Conservation (phyloP, 2,797 vertebrate species). For the Chanos chanos region DNA sequence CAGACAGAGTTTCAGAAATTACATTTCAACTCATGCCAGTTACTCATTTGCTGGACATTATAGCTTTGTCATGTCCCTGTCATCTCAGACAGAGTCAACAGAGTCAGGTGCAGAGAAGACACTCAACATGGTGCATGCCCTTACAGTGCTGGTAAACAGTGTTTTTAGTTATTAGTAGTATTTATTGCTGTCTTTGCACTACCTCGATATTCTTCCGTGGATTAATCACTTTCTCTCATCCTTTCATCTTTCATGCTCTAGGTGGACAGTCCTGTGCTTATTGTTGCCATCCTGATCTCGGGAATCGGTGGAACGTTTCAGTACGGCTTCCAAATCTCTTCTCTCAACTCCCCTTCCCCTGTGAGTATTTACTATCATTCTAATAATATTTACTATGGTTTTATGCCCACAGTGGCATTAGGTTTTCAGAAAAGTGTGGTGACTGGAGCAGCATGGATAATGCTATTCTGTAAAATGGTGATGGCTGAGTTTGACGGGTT, state of each 20-base stretch:
- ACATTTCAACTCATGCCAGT: conserved; percentile 14
- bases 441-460: conserved; percentile 7
- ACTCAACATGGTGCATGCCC: conserved; percentile 45
- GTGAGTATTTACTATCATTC: too few species aligned
- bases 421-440: too few species aligned
- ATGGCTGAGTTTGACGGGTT: background rate
- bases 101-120: background rate
- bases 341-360: conserved; percentile 73
- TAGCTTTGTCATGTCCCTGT: conserved; percentile 22
- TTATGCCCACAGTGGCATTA: too few species aligned
- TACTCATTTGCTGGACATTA: conserved; percentile 25
- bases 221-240: background rate
- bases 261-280: conserved; percentile 63
- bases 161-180: background rate
- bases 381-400: too few species aligned
- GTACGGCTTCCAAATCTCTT: conserved; percentile 72
- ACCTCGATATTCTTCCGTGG: background rate
- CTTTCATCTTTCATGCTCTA: conserved; percentile 42
- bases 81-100: background rate
- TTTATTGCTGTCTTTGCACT: background rate
- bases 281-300: conserved; percentile 63
- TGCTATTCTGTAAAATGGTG: background rate
- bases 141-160: conserved; percentile 56
- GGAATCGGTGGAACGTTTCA: conserved; percentile 80
- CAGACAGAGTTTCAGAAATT: conserved; percentile 51